A percentile compares a stretch with the other conserved stretches of the same genome.
Evolutionary conservation across 1,140 invertebrate species (phyloP).

Genomic region (Doryteuthis pealeii): DNA sequence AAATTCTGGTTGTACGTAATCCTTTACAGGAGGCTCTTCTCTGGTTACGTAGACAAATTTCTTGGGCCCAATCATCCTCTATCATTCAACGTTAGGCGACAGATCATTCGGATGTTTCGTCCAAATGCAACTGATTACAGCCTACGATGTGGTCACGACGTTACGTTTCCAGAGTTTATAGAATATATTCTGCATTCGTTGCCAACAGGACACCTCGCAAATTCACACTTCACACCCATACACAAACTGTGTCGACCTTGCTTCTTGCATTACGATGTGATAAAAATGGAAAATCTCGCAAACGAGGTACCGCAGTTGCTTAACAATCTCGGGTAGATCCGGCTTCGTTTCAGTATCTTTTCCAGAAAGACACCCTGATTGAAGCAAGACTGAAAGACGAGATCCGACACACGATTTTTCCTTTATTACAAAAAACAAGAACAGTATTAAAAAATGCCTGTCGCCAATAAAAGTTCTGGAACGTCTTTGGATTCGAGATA

Average conservation of each 20-base stretch:
- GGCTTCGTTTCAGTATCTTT: conserved; percentile 3
- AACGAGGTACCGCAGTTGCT: conserved; percentile 3
- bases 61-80: conserved; percentile 14
- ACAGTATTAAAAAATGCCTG: background rate
- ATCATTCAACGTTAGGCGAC: background rate
- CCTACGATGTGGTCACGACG: conserved; percentile 14
- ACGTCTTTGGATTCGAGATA: background rate
- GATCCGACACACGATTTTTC: background rate
- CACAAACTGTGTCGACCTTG: conserved; percentile 17
- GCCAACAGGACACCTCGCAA: background rate
- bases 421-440: background rate
- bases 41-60: conserved; percentile 24
- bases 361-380: background rate
- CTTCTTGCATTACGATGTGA: conserved; percentile 14
- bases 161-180: conserved; percentile 19
- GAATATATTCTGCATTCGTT: conserved; percentile 12
- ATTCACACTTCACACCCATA: conserved; percentile 18
- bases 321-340: background rate
- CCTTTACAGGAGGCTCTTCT: conserved; percentile 18
- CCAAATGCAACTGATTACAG: background rate
- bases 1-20: conserved; percentile 19
- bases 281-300: conserved; percentile 14
- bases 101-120: background rate
- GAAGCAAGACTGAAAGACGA: background rate
- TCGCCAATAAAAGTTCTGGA: background rate